A percentile compares a stretch with the other conserved stretches of the same genome.
phyloP scores from a whole-genome alignment of 1,140 invertebrate genomes.

The Trichonephila inaurata region DNA sequence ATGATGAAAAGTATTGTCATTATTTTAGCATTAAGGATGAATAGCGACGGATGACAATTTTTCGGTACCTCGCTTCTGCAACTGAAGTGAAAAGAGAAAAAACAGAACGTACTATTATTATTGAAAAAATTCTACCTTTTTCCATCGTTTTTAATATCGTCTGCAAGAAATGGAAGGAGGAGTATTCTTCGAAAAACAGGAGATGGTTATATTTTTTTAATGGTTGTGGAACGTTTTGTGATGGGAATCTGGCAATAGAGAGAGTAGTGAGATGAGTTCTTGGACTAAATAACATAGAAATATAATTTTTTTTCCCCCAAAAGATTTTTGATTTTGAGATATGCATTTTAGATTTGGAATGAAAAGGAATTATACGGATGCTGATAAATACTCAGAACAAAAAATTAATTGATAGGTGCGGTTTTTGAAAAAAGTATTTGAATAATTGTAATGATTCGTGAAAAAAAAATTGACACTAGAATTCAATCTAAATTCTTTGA shows the following conservation, averaged over 20 bases:
- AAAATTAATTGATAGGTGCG: too few species aligned
- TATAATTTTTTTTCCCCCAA: too few species aligned
- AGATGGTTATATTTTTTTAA: neutral
- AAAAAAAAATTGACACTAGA: too few species aligned
- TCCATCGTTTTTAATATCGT: neutral
- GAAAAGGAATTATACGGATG: too few species aligned
- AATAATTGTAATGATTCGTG: too few species aligned
- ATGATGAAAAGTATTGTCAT: conserved; percentile 16
- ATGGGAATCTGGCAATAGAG: neutral
- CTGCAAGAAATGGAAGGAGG: neutral
- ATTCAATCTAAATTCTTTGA: too few species aligned
- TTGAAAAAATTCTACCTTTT: neutral
- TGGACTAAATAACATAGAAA: neutral
- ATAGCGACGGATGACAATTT: conserved; percentile 20
- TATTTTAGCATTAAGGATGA: conserved; percentile 41
- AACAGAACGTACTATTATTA: neutral
- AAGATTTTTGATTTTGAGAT: too few species aligned
- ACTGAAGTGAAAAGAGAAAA: neutral
- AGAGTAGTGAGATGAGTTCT: neutral
- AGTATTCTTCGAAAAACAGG: neutral
- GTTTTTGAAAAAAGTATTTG: too few species aligned
- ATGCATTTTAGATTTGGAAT: too few species aligned
- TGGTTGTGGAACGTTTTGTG: neutral
- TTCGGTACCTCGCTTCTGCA: neutral
- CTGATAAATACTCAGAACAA: too few species aligned